These are phyloP conservation scores for Rhopilema esculentum DNA, from an alignment of 30 jellyfish, hydroid and myxozoan species.

Conservation along the genomic window DNA sequence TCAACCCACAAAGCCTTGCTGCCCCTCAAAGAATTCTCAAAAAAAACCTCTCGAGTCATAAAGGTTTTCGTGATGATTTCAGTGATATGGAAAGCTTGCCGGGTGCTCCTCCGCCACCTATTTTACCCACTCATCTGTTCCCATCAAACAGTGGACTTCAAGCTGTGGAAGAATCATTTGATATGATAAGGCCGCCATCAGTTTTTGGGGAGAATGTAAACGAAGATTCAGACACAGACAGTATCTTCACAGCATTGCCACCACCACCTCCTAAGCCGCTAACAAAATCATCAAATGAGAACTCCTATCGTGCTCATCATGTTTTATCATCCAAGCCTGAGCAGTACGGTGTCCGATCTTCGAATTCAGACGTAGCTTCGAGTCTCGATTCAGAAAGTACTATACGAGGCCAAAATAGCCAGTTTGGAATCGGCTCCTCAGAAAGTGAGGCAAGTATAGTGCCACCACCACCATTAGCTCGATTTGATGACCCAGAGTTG, in stretches of 20 bases:
- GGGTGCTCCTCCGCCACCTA: constrained; percentile 95
- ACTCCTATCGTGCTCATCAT: background rate
- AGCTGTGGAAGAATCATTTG: background rate
- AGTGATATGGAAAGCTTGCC: constrained; percentile 93
- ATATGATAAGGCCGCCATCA: constrained; percentile 33
- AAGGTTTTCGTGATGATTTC: constrained; percentile 47
- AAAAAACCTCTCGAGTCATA: background rate
- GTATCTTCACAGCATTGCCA: constrained; percentile 91
- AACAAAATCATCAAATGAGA: background rate
- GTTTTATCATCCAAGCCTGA: background rate
- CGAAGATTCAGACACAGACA: constrained; percentile 82
- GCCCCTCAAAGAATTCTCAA: background rate
- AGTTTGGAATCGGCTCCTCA: constrained; percentile 16
- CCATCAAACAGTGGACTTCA: constrained; percentile 20
- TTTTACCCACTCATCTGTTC: constrained; percentile 8
- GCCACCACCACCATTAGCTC: constrained; percentile 38
- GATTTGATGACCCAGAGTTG: background rate
- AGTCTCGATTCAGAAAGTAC: constrained; percentile 39
- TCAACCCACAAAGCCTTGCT: constrained; percentile 12
- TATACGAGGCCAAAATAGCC: constrained; percentile 34
- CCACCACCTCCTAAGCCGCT: constrained; percentile 94
- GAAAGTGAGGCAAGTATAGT: constrained; percentile 59
- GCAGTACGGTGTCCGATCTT: background rate
- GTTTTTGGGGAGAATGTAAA: constrained; percentile 15
- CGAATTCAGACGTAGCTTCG: constrained; percentile 24